phyloP scores from a whole-genome alignment of 2,113 vertebrate genomes.

The Porphyrio hochstetteri region DNA sequence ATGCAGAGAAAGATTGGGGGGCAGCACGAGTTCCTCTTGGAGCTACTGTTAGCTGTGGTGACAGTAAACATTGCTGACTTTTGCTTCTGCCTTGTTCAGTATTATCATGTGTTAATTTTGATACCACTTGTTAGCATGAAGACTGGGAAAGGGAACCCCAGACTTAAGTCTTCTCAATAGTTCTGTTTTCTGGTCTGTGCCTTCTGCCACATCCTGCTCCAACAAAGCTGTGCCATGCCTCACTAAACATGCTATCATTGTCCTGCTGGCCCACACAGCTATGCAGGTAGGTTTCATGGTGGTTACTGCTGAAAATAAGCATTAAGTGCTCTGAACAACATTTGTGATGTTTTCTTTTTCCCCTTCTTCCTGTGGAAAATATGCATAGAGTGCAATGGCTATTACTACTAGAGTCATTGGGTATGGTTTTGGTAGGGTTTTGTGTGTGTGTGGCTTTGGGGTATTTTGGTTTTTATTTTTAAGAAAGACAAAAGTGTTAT shows the following conservation, averaged over 20 bases:
- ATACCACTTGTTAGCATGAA: neutral
- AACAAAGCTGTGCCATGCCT: neutral
- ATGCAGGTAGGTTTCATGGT: neutral
- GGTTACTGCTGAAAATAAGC: neutral
- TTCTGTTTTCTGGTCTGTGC: neutral
- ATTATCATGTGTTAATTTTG: neutral
- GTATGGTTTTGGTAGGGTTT: neutral
- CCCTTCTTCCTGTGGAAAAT: neutral
- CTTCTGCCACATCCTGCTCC: neutral
- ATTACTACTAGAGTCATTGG: neutral
- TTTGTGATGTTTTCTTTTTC: neutral
- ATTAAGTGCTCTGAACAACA: neutral
- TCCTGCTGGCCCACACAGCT: neutral
- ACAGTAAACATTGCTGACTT: conserved; percentile 25
- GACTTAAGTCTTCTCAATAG: neutral
- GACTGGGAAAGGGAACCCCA: neutral
- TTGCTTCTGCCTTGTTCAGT: neutral
- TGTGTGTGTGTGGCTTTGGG: too few relatives aligned
- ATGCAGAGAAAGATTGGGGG: neutral
- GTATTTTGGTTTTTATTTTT: neutral
- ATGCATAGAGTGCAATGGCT: neutral
- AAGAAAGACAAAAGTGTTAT: neutral
- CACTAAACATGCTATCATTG: neutral
- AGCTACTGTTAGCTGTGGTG: neutral
- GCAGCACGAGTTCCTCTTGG: neutral